phyloP scores from a whole-genome alignment of 2,888 invertebrate species.

The Elmis aenea region DNA sequence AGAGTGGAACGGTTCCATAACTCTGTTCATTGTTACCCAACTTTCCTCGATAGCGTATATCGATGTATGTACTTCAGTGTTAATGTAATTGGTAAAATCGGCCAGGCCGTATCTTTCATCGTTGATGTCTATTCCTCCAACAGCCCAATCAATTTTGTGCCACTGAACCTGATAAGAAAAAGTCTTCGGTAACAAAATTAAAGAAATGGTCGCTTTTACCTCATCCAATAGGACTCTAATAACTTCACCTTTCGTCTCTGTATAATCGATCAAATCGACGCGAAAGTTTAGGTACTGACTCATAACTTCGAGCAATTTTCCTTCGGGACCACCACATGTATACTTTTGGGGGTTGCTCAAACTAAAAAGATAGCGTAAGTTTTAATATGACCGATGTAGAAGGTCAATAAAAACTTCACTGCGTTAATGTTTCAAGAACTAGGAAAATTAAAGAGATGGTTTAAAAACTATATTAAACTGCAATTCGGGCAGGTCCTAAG shows the following conservation, averaged over 20 bases:
- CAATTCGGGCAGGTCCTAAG: too few relatives aligned
- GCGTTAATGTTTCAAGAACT: too few relatives aligned
- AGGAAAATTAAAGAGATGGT: too few relatives aligned
- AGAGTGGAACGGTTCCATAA: too few relatives aligned
- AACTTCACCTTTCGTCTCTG: neutral
- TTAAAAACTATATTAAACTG: too few relatives aligned
- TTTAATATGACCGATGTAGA: too few relatives aligned
- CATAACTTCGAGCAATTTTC: constrained; percentile 3
- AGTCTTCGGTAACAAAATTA: neutral
- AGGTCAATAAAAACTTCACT: too few relatives aligned
- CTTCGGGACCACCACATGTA: constrained; percentile 8
- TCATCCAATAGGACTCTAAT: constrained; percentile 3
- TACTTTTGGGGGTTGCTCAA: too few relatives aligned
- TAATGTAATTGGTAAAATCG: constrained; percentile 6
- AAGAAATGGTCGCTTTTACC: neutral
- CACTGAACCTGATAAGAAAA: constrained; percentile 12
- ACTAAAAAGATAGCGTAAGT: too few relatives aligned
- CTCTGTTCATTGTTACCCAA: too few relatives aligned
- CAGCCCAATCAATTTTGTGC: constrained; percentile 8
- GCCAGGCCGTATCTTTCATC: constrained; percentile 4
- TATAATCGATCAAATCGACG: constrained; percentile 5
- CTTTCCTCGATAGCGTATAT: too few relatives aligned
- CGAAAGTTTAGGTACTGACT: constrained; percentile 8
- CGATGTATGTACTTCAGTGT: constrained; percentile 8
- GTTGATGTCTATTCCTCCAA: constrained; percentile 9